Evolutionary conservation across 64 coral and sea anemone genomes (phyloP), one percentile per base, ranked within the genome.

Genomic region (Stichodactyla helianthus): DNA sequence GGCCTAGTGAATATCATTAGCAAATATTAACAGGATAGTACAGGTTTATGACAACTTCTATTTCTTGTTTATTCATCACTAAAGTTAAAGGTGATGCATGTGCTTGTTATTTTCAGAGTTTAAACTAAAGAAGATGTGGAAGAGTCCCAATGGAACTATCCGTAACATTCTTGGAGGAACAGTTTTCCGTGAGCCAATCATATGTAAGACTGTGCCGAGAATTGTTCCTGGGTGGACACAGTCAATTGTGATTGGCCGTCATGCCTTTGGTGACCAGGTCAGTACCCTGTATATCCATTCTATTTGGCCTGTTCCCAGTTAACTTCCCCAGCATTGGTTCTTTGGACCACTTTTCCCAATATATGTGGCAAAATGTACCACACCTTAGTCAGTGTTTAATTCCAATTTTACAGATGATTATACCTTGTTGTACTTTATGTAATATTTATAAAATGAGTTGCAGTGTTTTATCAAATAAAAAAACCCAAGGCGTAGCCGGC

Each of bases 241-340:
- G 62, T 85, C 97, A 53, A 99, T 99, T 59, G 91, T 99, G n/a
- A 99, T 99, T 89, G 97, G 97, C 51, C 91, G 97, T 77, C 97
- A 99, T 91, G 97, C 97, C 68, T 94, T 95, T 93, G 97, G 97
- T 90, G 97, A 99, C 56, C 97, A 99, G 87, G 95, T 98, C 86
- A 28, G 79, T 18, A 10, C 50, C 53, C n/a, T 4, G 12, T n/a
- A 60, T 27, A 61, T 19, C 7, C 17, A 83, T 50, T 82, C 9
- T 5, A 58, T 58, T 58, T 58, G 14, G 0, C 55, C 55, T 58
- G 9, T 44, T 44, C 35, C 1, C 2, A 2, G 35, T 44, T 44
- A 44, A 3, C 35, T 2, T 44, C 2, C 35, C 35, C 35, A 44
- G 2, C 35, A 44, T 44, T 44, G 35, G 35, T 44, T 44, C 35